Percentiles rank a stretch among this genome's conserved stretches.
Conservation (phyloP, 2,888 invertebrate species). For the Drosophila flavopinicola region DNA sequence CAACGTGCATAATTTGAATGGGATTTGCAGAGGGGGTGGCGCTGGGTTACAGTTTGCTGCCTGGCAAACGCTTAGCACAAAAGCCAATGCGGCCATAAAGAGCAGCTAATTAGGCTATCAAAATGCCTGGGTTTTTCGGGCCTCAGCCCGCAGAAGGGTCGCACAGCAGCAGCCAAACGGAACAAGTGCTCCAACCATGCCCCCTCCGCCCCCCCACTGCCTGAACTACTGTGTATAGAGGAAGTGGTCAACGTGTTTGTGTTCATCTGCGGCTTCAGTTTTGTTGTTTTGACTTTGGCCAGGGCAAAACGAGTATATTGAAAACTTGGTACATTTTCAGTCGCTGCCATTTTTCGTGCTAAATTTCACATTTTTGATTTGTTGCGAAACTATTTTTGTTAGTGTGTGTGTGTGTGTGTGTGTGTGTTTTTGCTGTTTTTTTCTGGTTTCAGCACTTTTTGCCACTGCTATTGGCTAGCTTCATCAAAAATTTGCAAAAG, state of each 20-base stretch:
- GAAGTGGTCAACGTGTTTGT: conserved; percentile 44
- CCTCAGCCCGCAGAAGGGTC: conserved; percentile 9
- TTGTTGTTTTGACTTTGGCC: conserved; percentile 57
- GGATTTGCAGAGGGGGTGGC: conserved; percentile 21
- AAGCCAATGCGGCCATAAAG: conserved; percentile 68
- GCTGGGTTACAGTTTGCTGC: conserved; percentile 50
- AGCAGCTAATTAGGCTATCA: conserved; percentile 77
- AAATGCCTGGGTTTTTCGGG: conserved; percentile 54
- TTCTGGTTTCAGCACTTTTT: conserved; percentile 21
- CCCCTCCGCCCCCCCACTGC: neutral
- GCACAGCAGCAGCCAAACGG: conserved; percentile 51
- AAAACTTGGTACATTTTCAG: conserved; percentile 26
- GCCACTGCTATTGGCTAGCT: conserved; percentile 35
- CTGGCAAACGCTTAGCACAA: conserved; percentile 73
- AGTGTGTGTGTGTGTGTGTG: conserved; percentile 10
- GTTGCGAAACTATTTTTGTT: conserved; percentile 62
- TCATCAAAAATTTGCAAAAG: conserved; percentile 52
- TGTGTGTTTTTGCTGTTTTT: conserved; percentile 1
- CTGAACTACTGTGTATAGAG: conserved; percentile 1
- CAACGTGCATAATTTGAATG: conserved; percentile 73
- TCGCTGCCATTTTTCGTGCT: conserved; percentile 34
- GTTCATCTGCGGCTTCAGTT: conserved; percentile 59
- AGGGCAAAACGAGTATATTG: conserved; percentile 33
- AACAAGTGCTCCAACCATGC: conserved; percentile 48
- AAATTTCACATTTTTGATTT: conserved; percentile 60